Conservation (phyloP, 2,113 vertebrate species). For the Galbula dea region DNA sequence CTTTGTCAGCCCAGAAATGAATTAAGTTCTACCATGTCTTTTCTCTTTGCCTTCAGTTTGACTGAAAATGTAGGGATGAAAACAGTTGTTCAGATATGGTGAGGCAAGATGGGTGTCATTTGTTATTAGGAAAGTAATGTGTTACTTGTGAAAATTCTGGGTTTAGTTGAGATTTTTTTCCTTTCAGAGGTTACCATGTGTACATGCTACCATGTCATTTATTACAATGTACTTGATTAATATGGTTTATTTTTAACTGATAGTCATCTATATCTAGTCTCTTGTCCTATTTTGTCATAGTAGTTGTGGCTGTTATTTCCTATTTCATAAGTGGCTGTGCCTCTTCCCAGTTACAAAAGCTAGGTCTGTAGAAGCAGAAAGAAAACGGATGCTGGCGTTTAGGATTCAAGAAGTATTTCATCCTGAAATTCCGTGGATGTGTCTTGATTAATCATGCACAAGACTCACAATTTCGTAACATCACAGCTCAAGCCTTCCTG, state of each 20-base stretch:
- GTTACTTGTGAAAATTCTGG: neutral
- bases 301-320: neutral
- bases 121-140: neutral
- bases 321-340: neutral
- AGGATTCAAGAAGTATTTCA: slow-evolving; percentile 35
- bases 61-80: neutral
- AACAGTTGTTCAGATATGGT: neutral
- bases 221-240: neutral
- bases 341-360: neutral
- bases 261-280: neutral
- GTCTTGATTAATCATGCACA: slow-evolving; percentile 60
- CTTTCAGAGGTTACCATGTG: neutral
- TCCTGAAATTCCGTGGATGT: slow-evolving; percentile 38
- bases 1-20: neutral
- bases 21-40: neutral
- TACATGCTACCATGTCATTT: neutral
- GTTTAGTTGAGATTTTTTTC: neutral
- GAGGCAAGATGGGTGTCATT: neutral
- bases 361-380: neutral
- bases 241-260: neutral
- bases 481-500: neutral
- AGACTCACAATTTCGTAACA: slow-evolving; percentile 16
- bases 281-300: neutral
- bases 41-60: neutral
- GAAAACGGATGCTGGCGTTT: neutral